A percentile compares a stretch with the other conserved stretches of the same genome.
These are phyloP conservation scores for Pyrgus malvae DNA, from an alignment of 2,888 invertebrate genomes.

Conservation along the genomic window DNA sequence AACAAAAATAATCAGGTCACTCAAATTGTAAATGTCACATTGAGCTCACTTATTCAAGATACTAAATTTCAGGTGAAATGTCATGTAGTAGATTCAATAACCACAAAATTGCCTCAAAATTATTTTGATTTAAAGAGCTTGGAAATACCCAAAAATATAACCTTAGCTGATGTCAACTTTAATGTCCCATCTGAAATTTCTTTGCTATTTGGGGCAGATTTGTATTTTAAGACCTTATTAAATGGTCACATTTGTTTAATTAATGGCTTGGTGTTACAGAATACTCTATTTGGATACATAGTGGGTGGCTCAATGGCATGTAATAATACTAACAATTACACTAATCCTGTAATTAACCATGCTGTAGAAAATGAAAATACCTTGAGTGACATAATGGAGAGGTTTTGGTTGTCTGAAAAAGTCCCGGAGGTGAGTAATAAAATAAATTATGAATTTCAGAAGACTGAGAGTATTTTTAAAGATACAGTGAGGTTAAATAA, in stretches of 20 bases:
- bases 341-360: constrained; percentile 21
- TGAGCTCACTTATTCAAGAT: no score
- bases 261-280: constrained; percentile 24
- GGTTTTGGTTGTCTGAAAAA: constrained; percentile 34
- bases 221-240: constrained; percentile 18
- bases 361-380: constrained; percentile 15
- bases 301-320: not conserved
- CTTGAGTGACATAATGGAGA: constrained; percentile 32
- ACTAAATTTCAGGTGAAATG: constrained; percentile 12
- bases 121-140: not conserved
- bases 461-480: not conserved
- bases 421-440: constrained; percentile 15
- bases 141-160: not conserved
- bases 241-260: constrained; percentile 10
- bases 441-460: not conserved
- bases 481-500: not conserved
- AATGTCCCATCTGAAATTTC: constrained; percentile 2
- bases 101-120: not conserved
- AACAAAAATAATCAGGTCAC: constrained; percentile 23
- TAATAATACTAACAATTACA: not conserved
- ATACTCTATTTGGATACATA: constrained; percentile 19
- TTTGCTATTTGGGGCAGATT: constrained; percentile 1
- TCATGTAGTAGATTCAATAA: not conserved
- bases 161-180: constrained; percentile 19
- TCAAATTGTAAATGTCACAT: no score